Evolutionary conservation across 1,140 invertebrate species (phyloP).

Genomic region (Heliconius hermathena): DNA sequence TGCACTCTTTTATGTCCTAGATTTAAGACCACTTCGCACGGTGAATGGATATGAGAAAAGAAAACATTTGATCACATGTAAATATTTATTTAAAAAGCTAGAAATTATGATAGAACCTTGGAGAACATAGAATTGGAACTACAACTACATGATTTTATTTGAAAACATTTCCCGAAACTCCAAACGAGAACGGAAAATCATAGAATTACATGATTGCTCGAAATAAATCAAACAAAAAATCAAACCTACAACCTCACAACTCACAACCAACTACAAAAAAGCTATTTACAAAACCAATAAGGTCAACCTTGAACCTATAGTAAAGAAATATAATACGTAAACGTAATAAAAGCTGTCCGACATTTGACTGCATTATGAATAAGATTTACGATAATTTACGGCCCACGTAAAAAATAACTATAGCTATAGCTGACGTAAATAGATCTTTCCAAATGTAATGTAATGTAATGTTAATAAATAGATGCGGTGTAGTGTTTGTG

Average conservation of each 20-base stretch:
- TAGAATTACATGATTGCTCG: background rate
- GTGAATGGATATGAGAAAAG: too few species aligned
- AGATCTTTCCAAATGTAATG: conserved; percentile 39
- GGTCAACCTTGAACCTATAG: background rate
- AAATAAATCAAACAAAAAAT: background rate
- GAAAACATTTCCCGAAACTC: too few species aligned
- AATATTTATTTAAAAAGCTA: too few species aligned
- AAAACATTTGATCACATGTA: too few species aligned
- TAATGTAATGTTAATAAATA: conserved; percentile 29
- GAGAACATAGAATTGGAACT: too few species aligned
- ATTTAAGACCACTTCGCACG: too few species aligned
- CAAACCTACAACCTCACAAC: background rate
- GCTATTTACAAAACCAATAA: too few species aligned
- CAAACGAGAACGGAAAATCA: too few species aligned
- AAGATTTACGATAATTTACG: conserved; percentile 11
- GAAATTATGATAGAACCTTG: too few species aligned
- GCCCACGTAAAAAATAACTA: conserved; percentile 16
- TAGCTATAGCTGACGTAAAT: conserved; percentile 26
- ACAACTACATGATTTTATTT: too few species aligned
- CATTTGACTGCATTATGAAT: conserved; percentile 10
- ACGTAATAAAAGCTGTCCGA: conserved; percentile 8
- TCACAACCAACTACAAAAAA: background rate
- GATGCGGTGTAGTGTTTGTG: background rate
- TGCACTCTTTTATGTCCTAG: too few species aligned
- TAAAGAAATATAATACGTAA: background rate